A percentile compares a stretch with the other conserved stretches of the same genome.
Evolutionary conservation across 2,797 vertebrate genomes (phyloP).

Genomic region (Meda fulgida): DNA sequence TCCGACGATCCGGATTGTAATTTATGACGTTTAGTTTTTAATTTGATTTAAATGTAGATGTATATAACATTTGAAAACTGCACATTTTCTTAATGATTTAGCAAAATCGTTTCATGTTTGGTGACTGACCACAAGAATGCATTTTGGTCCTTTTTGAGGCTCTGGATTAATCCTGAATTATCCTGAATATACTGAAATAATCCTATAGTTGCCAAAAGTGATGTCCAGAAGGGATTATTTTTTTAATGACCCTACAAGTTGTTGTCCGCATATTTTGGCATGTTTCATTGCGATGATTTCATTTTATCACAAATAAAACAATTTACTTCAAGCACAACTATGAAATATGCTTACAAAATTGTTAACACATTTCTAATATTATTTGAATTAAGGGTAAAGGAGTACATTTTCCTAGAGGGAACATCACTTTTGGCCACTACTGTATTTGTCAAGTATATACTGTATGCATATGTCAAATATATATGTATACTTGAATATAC

Average conservation of each 20-base stretch:
- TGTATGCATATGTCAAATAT: background rate
- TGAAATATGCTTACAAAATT: background rate
- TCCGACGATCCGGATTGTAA: background rate
- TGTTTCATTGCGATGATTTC: background rate
- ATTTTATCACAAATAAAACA: background rate
- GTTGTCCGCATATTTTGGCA: background rate
- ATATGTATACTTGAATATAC: background rate
- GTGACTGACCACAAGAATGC: background rate
- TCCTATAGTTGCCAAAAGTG: background rate
- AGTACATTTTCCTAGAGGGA: background rate
- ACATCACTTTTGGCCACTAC: background rate
- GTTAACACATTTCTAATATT: background rate
- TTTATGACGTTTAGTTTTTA: background rate
- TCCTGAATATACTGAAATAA: background rate
- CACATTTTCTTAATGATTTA: background rate
- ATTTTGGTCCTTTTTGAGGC: background rate
- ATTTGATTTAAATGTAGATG: background rate
- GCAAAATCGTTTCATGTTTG: background rate
- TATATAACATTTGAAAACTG: background rate
- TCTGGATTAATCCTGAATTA: background rate
- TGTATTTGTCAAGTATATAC: background rate
- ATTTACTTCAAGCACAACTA: background rate
- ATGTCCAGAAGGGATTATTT: background rate
- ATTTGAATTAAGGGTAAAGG: background rate
- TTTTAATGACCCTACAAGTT: background rate